These are phyloP conservation scores for Caenorhabditis sp. DNA, from an alignment of 2,888 invertebrate genomes.

Conservation along the genomic window DNA sequence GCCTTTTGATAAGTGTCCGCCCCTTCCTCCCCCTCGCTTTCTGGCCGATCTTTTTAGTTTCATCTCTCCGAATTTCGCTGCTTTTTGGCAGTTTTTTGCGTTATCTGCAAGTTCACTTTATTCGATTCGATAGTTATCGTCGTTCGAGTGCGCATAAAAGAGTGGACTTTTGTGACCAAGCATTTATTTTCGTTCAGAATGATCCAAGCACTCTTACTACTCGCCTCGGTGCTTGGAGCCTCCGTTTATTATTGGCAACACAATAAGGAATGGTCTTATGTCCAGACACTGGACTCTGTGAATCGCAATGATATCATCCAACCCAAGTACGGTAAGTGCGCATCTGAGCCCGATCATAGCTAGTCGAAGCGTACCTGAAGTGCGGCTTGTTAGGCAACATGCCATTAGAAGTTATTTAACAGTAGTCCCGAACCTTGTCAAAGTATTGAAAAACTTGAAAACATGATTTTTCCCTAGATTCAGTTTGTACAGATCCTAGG, in stretches of 20 bases:
- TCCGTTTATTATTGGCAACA: conserved; percentile 56
- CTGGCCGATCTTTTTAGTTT: conserved; percentile 41
- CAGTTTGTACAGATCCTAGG: no score
- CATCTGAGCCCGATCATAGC: not conserved
- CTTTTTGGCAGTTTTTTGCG: conserved; percentile 21
- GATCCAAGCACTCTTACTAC: conserved; percentile 51
- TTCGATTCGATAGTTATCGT: conserved; percentile 28
- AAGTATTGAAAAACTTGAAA: not conserved
- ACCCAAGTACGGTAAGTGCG: conserved; percentile 30
- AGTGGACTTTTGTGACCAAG: no score
- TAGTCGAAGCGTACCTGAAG: not conserved
- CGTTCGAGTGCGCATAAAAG: not conserved
- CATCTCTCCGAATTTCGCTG: conserved; percentile 10
- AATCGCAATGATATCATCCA: conserved; percentile 38
- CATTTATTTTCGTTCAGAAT: conserved; percentile 15
- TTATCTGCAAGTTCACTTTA: conserved; percentile 37
- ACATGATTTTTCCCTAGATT: no score
- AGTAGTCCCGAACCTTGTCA: not conserved
- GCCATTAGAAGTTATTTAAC: not conserved
- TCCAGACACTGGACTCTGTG: conserved; percentile 27
- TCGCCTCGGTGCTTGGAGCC: conserved; percentile 52
- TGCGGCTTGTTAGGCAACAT: not conserved
- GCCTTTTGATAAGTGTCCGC: conserved; percentile 30
- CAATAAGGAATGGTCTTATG: conserved; percentile 45
- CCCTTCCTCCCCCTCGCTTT: conserved; percentile 6